Evolutionary conservation across 2,797 vertebrate species (phyloP).

Genomic region (Numenius phaeopus): DNA sequence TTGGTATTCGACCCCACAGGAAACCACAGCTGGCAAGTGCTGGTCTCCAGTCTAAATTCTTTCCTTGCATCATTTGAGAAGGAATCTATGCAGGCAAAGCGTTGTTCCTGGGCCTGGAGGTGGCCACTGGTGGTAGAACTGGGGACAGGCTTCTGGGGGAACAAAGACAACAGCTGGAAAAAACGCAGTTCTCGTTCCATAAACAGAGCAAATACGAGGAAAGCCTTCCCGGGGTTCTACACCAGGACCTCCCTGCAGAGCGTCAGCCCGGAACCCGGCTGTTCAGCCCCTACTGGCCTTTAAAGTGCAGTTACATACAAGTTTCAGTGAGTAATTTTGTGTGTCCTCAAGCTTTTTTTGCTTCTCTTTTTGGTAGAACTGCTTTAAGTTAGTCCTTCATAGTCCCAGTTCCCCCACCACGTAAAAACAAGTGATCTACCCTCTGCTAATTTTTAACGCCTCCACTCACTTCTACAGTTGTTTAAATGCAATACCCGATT

Average conservation of each 20-base stretch:
- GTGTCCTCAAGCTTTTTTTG: neutral
- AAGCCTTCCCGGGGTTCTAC: neutral
- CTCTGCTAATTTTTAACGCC: neutral
- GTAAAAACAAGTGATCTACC: neutral
- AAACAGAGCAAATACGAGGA: neutral
- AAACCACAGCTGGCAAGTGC: neutral
- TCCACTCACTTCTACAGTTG: neutral
- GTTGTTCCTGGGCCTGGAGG: neutral
- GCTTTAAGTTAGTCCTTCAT: neutral
- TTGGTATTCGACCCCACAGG: neutral
- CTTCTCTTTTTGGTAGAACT: neutral
- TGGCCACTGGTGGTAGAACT: neutral
- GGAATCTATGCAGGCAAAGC: neutral
- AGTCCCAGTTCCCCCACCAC: neutral
- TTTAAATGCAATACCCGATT: neutral
- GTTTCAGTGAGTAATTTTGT: neutral
- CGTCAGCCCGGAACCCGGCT: neutral
- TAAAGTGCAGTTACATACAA: neutral
- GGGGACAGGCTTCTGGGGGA: neutral
- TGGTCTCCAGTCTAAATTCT: neutral
- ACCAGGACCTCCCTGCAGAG: neutral
- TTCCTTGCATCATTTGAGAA: neutral
- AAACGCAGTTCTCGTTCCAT: neutral
- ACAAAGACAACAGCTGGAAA: neutral
- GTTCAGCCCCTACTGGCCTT: neutral